Conservation (phyloP, 2,797 vertebrate genomes). For the Sarcoramphus papa region DNA sequence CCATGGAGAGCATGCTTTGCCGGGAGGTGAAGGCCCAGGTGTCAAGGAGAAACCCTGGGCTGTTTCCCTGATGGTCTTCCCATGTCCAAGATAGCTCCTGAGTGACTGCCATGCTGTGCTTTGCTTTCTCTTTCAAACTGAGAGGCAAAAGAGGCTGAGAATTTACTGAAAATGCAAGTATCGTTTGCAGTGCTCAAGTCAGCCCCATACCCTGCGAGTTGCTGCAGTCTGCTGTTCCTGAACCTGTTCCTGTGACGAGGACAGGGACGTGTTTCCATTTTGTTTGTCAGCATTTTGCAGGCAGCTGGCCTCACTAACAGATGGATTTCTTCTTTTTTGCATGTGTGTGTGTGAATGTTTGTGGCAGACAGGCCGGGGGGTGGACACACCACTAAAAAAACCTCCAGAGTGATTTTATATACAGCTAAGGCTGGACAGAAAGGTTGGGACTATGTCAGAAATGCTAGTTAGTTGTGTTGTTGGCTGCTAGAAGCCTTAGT, state of each 20-base stretch:
- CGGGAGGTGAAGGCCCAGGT: not conserved
- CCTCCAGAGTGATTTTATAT: not conserved
- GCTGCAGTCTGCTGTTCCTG: not conserved
- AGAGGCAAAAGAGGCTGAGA: not conserved
- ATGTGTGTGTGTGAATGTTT: not conserved
- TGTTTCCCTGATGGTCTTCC: not conserved
- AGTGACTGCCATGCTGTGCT: too few species aligned
- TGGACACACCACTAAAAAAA: not conserved
- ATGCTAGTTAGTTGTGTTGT: not conserved
- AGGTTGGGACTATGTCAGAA: rapidly evolving
- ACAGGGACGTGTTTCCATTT: not conserved
- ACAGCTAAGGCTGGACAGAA: not conserved
- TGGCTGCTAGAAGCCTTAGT: not conserved
- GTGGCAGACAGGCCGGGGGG: not conserved
- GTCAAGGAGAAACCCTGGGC: not conserved
- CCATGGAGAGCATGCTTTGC: rapidly evolving
- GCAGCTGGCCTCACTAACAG: not conserved
- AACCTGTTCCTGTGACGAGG: not conserved
- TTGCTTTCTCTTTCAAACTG: not conserved
- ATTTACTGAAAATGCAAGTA: rapidly evolving
- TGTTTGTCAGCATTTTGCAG: not conserved
- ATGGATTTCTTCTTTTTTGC: not conserved
- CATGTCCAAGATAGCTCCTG: rapidly evolving
- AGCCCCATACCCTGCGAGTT: rapidly evolving
- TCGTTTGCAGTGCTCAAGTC: rapidly evolving